A percentile compares a stretch with the other conserved stretches of the same genome.
Conservation (phyloP, 2,113 vertebrate species). For the Circaetus cinerascens region DNA sequence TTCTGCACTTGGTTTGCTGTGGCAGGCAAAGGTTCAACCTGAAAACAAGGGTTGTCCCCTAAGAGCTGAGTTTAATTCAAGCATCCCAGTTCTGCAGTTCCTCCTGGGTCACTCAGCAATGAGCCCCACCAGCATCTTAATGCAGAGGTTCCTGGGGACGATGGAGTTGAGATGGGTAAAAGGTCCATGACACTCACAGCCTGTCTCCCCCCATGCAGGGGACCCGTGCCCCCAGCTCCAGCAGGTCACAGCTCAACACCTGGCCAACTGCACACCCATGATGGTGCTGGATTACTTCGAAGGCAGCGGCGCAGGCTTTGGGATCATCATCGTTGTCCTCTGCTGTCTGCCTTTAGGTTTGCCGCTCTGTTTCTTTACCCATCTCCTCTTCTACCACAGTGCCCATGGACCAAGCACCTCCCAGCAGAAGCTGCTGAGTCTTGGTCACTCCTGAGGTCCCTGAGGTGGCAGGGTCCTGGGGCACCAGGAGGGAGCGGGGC, state of each 20-base stretch:
- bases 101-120: neutral
- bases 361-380: neutral
- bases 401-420: neutral
- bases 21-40: neutral
- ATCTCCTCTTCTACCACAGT: neutral
- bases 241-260: constrained; percentile 73
- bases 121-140: neutral
- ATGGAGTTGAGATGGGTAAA: neutral
- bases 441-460: neutral
- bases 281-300: constrained; percentile 82
- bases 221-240: constrained; percentile 84
- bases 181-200: neutral
- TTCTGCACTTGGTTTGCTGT: neutral
- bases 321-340: constrained; percentile 77
- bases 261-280: constrained; percentile 79
- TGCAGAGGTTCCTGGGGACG: neutral
- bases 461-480: neutral
- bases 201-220: constrained; percentile 60
- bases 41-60: neutral
- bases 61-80: neutral
- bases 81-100: neutral
- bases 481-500: neutral
- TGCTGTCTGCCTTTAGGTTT: constrained; percentile 90
- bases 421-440: neutral
- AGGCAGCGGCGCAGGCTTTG: constrained; percentile 83